Evolutionary conservation across 2,113 vertebrate genomes (phyloP).

Genomic region (Rhinoderma darwinii): DNA sequence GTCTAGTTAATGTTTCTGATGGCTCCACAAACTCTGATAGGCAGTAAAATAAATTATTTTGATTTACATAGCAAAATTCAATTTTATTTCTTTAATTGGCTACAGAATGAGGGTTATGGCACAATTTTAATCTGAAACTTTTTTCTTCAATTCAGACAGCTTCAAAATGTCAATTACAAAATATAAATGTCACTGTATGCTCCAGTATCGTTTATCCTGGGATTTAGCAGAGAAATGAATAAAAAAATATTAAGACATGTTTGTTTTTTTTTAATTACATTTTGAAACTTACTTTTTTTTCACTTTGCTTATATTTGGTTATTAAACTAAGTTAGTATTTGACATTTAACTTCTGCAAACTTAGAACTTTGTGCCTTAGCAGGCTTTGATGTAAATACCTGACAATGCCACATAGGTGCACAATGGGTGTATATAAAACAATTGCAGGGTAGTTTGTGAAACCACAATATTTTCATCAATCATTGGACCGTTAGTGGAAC

Average conservation of each 20-base stretch:
- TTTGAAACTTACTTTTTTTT: not conserved
- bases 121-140: constrained; percentile 34
- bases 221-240: constrained; percentile 22
- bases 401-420: not conserved
- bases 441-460: not conserved
- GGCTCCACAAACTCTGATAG: constrained; percentile 44
- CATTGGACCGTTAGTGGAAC: too few species aligned
- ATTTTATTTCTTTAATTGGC: constrained; percentile 51
- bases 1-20: constrained; percentile 42
- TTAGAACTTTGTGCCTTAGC: not conserved
- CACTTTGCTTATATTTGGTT: not conserved
- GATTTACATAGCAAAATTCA: constrained; percentile 44
- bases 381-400: not conserved
- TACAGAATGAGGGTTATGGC: constrained; percentile 28
- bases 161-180: constrained; percentile 46
- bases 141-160: constrained; percentile 17
- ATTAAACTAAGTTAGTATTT: not conserved
- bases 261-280: not conserved
- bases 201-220: not conserved
- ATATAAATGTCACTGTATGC: constrained; percentile 34
- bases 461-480: not conserved
- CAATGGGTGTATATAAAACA: too few species aligned
- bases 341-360: not conserved
- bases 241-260: constrained; percentile 9
- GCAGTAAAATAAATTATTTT: constrained; percentile 42